Percentiles rank a stretch among this genome's conserved stretches.
Evolutionary conservation across 2,888 invertebrate genomes (phyloP).

Genomic region (Amblyteles armatorius): DNA sequence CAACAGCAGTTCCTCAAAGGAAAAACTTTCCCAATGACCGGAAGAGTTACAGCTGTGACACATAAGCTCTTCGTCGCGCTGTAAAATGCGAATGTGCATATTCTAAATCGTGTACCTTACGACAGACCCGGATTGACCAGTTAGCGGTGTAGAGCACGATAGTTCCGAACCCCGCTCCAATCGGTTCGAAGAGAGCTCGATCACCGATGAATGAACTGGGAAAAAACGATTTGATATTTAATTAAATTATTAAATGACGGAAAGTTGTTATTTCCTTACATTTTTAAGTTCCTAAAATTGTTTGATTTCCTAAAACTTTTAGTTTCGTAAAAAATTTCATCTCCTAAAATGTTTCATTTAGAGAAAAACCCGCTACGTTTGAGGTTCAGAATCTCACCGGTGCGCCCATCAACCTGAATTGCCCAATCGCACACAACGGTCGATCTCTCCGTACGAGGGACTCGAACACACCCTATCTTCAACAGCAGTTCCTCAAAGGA

Average conservation of each 20-base stretch:
- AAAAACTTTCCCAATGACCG: constrained; percentile 56
- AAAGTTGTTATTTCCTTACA: too few relatives aligned
- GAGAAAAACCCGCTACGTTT: too few relatives aligned
- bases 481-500: constrained; percentile 45
- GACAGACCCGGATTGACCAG: constrained; percentile 58
- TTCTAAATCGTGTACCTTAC: constrained; percentile 30
- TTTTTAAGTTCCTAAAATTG: too few relatives aligned
- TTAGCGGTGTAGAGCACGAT: constrained; percentile 42
- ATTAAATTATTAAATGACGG: too few relatives aligned
- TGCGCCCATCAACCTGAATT: too few relatives aligned
- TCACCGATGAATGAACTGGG: constrained; percentile 1
- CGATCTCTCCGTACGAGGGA: constrained; percentile 10
- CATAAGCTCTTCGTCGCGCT: constrained; percentile 24
- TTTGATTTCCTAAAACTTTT: too few relatives aligned
- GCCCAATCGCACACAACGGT: neutral
- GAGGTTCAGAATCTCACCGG: too few relatives aligned
- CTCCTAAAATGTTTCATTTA: too few relatives aligned
- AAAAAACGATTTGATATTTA: too few relatives aligned
- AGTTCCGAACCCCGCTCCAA: neutral
- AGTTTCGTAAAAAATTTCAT: too few relatives aligned
- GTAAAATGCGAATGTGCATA: neutral
- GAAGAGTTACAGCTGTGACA: constrained; percentile 22
- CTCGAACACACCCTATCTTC: constrained; percentile 13
- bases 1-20: constrained; percentile 45
- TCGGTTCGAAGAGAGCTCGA: neutral